A percentile compares a stretch with the other conserved stretches of the same genome.
phyloP scores from a whole-genome alignment of 2,888 invertebrate genomes.

The Lacanobia oleracea region DNA sequence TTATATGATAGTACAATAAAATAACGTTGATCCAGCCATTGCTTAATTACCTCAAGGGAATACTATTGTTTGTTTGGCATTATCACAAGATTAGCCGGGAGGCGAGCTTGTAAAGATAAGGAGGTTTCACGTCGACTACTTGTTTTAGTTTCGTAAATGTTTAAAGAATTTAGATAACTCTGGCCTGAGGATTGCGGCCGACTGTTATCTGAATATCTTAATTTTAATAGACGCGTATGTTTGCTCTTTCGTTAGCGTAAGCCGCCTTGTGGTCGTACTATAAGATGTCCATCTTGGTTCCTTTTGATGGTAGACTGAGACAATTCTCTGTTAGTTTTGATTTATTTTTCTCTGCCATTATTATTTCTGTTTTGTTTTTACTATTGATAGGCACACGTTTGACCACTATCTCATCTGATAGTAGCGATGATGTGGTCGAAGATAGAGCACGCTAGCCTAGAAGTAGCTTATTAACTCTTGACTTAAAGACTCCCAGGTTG shows the following conservation, averaged over 20 bases:
- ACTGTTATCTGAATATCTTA: conserved; percentile 58
- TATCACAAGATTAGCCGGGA: conserved; percentile 75
- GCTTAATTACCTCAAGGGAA: conserved; percentile 72
- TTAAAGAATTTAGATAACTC: conserved; percentile 70
- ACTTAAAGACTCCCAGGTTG: too few relatives aligned
- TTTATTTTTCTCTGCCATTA: too few relatives aligned
- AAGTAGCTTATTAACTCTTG: too few relatives aligned
- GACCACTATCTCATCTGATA: too few relatives aligned
- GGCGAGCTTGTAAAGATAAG: conserved; percentile 76
- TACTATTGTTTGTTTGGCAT: conserved; percentile 73
- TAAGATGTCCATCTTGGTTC: conserved; percentile 19
- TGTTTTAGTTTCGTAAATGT: conserved; percentile 78
- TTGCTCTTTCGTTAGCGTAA: conserved; percentile 35
- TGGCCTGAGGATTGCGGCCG: conserved; percentile 45
- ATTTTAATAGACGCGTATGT: conserved; percentile 52
- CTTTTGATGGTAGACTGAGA: background rate
- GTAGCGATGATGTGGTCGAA: too few relatives aligned
- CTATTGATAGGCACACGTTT: too few relatives aligned
- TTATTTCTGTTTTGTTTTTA: too few relatives aligned
- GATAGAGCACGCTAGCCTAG: too few relatives aligned
- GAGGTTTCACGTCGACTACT: conserved; percentile 66
- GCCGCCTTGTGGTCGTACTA: conserved; percentile 2
- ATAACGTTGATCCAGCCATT: conserved; percentile 54
- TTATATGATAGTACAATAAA: conserved; percentile 52
- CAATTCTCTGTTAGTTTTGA: background rate